Base-by-base conservation (phyloP, 2,888 invertebrate genomes). In the Phyllotreta striolata region DNA sequence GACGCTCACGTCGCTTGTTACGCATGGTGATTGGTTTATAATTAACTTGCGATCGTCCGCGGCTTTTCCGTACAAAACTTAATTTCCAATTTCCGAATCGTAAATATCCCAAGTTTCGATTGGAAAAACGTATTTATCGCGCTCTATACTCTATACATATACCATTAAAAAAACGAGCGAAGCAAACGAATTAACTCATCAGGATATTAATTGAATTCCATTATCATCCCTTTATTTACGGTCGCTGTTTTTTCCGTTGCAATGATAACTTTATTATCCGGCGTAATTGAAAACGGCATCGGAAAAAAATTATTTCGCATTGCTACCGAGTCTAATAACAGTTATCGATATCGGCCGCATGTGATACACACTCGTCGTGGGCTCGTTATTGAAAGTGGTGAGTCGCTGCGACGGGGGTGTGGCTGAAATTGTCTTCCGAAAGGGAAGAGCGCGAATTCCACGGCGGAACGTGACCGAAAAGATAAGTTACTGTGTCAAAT, bases 1-100 rank as follows among this genome's bases (percentile, higher is more conserved):
- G 73, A 71, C 71, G 70, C 69, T 64, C 66, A 70, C 69, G 73
- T 73, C 70, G 72, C 73, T 75, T 72, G 74, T 75, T 74, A 76
- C 68, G 58, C 60, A 70, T 66, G 70, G 69, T 74, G 73, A 76
- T 76, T 73, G 71, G 72, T 73, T 73, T 75, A 73, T 75, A 74
- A 74, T 73, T 71, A 74, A 73, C 70, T 58, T 60, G 35, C 38
- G 34, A 54, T 55, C 34, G 34, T 43, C n/a, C n/a, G n/a, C n/a
- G 14, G n/a, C n/a, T n/a, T n/a, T n/a, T n/a, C n/a, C n/a, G 4
- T 24, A 24, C 24, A 4, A 24, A 24, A 24, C 24, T 24, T 24
- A 24, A 24, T 24, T 24, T 24, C 24, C 24, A 24, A 24, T 24
- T 24, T 24, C 4, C 24, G 24, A 24, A 24, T 24, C 24, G 24